These are phyloP conservation scores for Portunus trituberculatus DNA, from an alignment of 1,140 invertebrate species.

Conservation along the genomic window DNA sequence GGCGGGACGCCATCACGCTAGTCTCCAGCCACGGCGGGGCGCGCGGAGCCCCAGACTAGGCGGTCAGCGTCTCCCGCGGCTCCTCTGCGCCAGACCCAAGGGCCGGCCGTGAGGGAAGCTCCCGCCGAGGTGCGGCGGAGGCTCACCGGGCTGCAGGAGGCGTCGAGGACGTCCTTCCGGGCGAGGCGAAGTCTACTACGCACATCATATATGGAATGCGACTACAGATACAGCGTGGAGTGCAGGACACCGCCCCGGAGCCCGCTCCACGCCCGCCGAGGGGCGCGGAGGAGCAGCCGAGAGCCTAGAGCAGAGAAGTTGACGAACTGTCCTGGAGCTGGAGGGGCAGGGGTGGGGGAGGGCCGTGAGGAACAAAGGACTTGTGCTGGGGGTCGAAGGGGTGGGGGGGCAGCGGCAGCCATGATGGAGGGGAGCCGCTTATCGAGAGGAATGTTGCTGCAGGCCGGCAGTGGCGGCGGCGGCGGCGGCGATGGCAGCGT, in stretches of 20 bases:
- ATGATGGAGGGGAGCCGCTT: background rate
- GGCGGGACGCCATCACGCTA: too few species aligned
- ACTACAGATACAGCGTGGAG: constrained; percentile 35
- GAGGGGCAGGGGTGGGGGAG: background rate
- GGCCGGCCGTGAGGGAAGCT: background rate
- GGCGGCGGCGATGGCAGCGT: constrained; percentile 35
- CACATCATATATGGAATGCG: constrained; percentile 40
- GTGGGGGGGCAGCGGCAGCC: background rate
- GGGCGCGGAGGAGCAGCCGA: background rate
- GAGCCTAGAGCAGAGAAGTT: background rate
- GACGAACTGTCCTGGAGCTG: background rate
- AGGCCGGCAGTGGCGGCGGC: background rate
- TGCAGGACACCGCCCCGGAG: background rate
- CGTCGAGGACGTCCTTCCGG: background rate
- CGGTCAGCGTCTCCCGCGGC: background rate
- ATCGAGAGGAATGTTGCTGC: background rate
- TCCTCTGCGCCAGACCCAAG: background rate
- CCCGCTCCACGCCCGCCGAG: background rate
- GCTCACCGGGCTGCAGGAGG: constrained; percentile 16
- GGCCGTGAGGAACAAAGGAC: background rate
- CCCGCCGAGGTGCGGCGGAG: background rate
- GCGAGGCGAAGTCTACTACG: constrained; percentile 6
- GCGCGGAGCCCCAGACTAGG: too few species aligned
- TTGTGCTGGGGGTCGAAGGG: background rate
- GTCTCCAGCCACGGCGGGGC: too few species aligned